These are phyloP conservation scores for Actias luna DNA, from an alignment of 2,888 invertebrate genomes.

Conservation along the genomic window DNA sequence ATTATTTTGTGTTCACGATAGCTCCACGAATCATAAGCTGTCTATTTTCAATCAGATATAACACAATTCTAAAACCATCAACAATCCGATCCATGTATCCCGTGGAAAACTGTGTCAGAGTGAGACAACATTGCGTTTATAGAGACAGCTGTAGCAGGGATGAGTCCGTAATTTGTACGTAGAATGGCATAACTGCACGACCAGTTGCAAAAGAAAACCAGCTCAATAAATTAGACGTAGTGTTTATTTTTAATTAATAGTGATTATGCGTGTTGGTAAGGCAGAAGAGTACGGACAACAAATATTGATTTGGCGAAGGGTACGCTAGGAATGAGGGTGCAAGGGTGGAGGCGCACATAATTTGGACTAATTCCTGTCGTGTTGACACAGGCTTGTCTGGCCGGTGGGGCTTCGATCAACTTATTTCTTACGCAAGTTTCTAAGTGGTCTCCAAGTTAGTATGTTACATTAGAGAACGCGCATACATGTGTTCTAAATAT, in stretches of 20 bases:
- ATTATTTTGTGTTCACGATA: neutral
- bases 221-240: constrained; percentile 17
- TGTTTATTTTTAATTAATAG: neutral
- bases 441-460: constrained; percentile 32
- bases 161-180: constrained; percentile 48
- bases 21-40: constrained; percentile 1
- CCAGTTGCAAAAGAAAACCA: constrained; percentile 19
- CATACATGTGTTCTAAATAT: neutral
- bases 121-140: constrained; percentile 74
- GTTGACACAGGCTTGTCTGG: constrained; percentile 78
- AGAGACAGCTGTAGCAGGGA: constrained; percentile 72
- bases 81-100: constrained; percentile 49
- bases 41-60: constrained; percentile 20
- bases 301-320: constrained; percentile 80
- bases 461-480: neutral
- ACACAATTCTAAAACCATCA: constrained; percentile 32
- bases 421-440: constrained; percentile 64
- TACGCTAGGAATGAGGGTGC: constrained; percentile 43
- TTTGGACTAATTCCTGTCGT: constrained; percentile 80
- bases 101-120: constrained; percentile 71
- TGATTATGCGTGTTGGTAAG: constrained; percentile 75
- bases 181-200: constrained; percentile 38
- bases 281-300: constrained; percentile 82
- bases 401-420: constrained; percentile 62
- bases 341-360: constrained; percentile 65